phyloP scores from a whole-genome alignment of 1,140 invertebrate genomes.

The Branchinecta lindahli region DNA sequence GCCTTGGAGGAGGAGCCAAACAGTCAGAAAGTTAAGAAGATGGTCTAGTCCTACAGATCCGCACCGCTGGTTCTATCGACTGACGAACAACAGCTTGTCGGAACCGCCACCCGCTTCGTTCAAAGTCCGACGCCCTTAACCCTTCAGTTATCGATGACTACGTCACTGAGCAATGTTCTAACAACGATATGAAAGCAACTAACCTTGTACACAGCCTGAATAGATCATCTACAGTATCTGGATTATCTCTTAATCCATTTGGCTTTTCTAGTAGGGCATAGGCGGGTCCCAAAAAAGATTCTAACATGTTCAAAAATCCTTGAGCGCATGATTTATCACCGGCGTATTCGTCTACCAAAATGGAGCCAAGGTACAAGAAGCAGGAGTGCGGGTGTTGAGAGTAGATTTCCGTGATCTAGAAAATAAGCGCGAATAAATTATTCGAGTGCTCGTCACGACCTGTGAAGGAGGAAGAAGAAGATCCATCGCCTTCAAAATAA shows the following conservation, averaged over 20 bases:
- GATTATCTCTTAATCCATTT: constrained; percentile 69
- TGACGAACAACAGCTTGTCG: too few relatives aligned
- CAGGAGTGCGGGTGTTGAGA: constrained; percentile 69
- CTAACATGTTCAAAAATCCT: constrained; percentile 67
- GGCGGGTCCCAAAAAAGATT: constrained; percentile 68
- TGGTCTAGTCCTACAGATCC: too few relatives aligned
- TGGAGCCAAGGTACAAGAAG: constrained; percentile 84
- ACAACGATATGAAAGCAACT: background rate
- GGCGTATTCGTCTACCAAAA: constrained; percentile 89
- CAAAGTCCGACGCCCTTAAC: too few relatives aligned
- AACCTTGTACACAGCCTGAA: constrained; percentile 69
- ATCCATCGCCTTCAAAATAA: too few relatives aligned
- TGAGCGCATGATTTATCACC: constrained; percentile 46
- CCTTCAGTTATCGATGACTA: too few relatives aligned
- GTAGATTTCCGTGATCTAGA: constrained; percentile 71
- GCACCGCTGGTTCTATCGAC: too few relatives aligned
- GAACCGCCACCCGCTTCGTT: too few relatives aligned
- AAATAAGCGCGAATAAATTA: constrained; percentile 23
- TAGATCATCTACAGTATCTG: constrained; percentile 94
- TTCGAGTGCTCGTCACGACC: background rate
- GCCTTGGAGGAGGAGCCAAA: too few relatives aligned
- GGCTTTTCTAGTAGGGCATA: constrained; percentile 55
- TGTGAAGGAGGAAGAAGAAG: background rate
- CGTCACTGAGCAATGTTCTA: too few relatives aligned
- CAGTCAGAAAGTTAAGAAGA: too few relatives aligned